phyloP scores from a whole-genome alignment of 2,888 invertebrate genomes.

The Scrobipalpa costella region DNA sequence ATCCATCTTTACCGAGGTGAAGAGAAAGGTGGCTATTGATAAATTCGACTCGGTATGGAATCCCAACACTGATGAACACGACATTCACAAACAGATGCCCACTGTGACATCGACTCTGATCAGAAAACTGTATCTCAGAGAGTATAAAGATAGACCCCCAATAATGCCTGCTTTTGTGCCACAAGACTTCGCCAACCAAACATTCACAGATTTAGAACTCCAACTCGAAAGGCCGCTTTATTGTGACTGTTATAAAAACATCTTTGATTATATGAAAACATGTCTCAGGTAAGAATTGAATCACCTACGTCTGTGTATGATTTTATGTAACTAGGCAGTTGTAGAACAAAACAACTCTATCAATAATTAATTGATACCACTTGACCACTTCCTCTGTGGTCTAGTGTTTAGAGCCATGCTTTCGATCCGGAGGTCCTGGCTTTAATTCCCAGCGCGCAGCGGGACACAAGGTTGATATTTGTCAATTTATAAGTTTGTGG shows the following conservation, averaged over 20 bases:
- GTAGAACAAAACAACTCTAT: no score
- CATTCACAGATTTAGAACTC: not conserved
- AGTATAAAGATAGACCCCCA: not conserved
- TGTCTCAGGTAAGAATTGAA: slow-evolving; percentile 17
- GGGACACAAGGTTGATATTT: no score
- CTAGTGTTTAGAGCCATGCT: no score
- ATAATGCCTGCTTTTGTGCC: not conserved
- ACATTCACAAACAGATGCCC: slow-evolving; percentile 39
- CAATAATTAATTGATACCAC: no score
- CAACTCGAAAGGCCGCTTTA: not conserved
- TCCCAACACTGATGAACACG: slow-evolving; percentile 43
- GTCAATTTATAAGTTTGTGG: no score
- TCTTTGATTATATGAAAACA: slow-evolving; percentile 5
- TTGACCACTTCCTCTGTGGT: no score
- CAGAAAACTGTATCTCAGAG: slow-evolving; percentile 24
- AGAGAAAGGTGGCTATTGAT: slow-evolving; percentile 22
- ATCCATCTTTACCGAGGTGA: slow-evolving; percentile 27
- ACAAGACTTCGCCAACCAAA: not conserved
- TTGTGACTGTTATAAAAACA: not conserved
- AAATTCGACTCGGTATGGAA: slow-evolving; percentile 38
- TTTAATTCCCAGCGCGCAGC: no score
- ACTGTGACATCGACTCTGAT: slow-evolving; percentile 26
- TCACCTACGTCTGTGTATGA: not conserved
- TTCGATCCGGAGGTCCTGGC: no score
- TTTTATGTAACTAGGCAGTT: no score